phyloP scores from a whole-genome alignment of 2,888 invertebrate species.

The Plemyria rubiginata region DNA sequence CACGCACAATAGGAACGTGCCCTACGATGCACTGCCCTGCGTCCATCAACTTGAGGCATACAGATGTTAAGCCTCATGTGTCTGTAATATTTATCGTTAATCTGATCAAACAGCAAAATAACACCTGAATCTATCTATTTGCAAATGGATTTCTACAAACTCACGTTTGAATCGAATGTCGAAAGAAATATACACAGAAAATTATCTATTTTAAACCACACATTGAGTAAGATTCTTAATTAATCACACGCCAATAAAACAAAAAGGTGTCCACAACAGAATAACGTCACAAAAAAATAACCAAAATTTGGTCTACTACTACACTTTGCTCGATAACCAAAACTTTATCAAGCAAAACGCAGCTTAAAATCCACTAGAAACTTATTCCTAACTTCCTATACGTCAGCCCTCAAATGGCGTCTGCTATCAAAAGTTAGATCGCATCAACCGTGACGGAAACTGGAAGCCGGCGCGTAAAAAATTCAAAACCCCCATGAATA shows the following conservation, averaged over 20 bases:
- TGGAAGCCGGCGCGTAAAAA: slow-evolving; percentile 62
- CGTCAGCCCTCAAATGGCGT: slow-evolving; percentile 38
- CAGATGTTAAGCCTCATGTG: too few relatives aligned
- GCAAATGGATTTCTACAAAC: too few relatives aligned
- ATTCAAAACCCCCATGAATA: slow-evolving; percentile 73
- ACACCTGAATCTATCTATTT: too few relatives aligned
- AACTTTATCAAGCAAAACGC: slow-evolving; percentile 8
- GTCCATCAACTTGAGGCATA: too few relatives aligned
- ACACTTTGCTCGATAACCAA: not conserved
- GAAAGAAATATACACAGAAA: too few relatives aligned
- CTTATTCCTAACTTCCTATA: slow-evolving; percentile 11
- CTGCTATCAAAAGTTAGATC: slow-evolving; percentile 45
- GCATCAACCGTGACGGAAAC: slow-evolving; percentile 47
- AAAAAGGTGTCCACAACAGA: not conserved
- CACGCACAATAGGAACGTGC: too few relatives aligned
- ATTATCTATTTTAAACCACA: too few relatives aligned
- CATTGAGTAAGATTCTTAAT: not conserved
- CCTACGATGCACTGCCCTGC: too few relatives aligned
- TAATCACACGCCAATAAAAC: not conserved
- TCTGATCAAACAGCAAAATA: too few relatives aligned
- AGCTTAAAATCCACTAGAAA: slow-evolving; percentile 8
- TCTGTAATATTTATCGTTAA: too few relatives aligned
- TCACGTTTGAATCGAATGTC: too few relatives aligned
- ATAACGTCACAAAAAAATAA: not conserved
- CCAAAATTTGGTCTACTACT: not conserved